These are phyloP conservation scores for Eupelmus urozonus DNA, from an alignment of 2,888 invertebrate genomes.

Conservation along the genomic window DNA sequence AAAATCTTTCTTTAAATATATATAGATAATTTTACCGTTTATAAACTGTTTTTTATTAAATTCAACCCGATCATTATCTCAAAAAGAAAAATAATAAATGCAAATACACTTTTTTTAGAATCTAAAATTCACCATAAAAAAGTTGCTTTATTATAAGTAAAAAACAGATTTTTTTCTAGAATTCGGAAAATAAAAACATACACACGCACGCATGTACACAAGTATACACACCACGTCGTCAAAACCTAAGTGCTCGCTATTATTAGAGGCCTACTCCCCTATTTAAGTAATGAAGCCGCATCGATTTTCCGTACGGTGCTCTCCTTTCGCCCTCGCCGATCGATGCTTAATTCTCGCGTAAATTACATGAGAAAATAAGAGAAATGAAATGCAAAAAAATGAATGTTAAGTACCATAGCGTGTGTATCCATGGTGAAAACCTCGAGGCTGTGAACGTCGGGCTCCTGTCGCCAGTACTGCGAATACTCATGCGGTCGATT, in stretches of 20 bases:
- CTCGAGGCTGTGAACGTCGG: constrained; percentile 79
- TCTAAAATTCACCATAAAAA: no score
- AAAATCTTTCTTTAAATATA: no score
- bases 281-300: constrained; percentile 14
- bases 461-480: constrained; percentile 78
- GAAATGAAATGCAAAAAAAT: not conserved
- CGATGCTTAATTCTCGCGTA: constrained; percentile 26
- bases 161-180: no score
- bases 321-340: not conserved
- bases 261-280: constrained; percentile 27
- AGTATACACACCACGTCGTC: no score
- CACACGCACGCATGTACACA: no score
- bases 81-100: no score
- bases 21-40: no score
- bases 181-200: no score
- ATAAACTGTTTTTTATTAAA: no score
- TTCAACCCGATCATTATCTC: no score
- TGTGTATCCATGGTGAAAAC: constrained; percentile 80
- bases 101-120: no score
- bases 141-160: no score
- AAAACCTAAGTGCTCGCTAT: constrained; percentile 13
- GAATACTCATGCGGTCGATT: constrained; percentile 76
- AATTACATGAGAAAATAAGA: not conserved
- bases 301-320: constrained; percentile 9
- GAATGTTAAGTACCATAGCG: constrained; percentile 67